Evolutionary conservation across 2,113 vertebrate genomes (phyloP).

Genomic region (Albula goreensis): DNA sequence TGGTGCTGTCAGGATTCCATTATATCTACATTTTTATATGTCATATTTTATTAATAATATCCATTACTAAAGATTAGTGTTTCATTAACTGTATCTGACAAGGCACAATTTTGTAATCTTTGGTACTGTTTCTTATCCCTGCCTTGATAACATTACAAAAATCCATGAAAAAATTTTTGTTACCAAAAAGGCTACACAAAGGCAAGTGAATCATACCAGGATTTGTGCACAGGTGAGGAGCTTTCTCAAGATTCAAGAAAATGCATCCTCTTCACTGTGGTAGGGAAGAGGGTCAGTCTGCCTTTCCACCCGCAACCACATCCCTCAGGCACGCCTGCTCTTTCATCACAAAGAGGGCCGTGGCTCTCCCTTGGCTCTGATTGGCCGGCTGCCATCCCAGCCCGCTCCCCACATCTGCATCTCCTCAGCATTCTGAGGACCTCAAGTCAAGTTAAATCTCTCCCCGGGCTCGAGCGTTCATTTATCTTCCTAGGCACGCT

Average conservation of each 20-base stretch:
- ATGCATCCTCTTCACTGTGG: neutral
- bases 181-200: neutral
- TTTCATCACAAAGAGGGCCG: neutral
- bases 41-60: no score
- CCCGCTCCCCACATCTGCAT: neutral
- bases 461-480: neutral
- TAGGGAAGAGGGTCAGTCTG: neutral
- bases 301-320: neutral
- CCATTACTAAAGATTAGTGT: no score
- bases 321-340: neutral
- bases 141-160: neutral
- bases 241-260: neutral
- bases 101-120: no score
- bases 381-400: neutral
- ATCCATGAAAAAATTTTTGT: neutral
- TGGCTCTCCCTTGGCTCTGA: neutral
- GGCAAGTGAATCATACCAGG: neutral
- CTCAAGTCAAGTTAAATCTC: neutral
- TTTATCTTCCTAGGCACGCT: neutral
- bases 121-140: neutral
- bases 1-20: no score
- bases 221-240: neutral
- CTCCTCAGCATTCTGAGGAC: neutral
- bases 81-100: no score
- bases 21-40: no score